Base-by-base conservation (phyloP, 2,113 vertebrate genomes). In the Lampris incognitus region DNA sequence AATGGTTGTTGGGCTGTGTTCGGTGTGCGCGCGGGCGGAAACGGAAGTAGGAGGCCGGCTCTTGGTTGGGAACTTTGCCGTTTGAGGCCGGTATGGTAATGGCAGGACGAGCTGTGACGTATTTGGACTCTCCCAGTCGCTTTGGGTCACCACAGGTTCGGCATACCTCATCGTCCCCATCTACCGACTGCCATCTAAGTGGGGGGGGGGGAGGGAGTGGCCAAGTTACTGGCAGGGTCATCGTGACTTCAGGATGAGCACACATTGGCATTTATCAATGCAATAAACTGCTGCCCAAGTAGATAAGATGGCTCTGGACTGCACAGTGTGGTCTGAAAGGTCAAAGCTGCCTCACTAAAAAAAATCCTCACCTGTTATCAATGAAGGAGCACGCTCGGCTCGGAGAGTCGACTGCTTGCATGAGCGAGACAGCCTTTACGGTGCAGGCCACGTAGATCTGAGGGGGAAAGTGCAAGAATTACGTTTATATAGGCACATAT, bases 381-480 rank as follows among this genome's bases (percentile, higher is more conserved):
- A 83, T 79, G 6, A 90, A 85, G 61, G 92, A 92, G 72, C 93
- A 94, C 11, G 91, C 92, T 60, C 87, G 56, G 79, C 87, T 85
- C 50, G 71, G 42, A 61, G 91, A 65, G 66, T 6, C 54, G n/a
- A 76, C 74, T 0, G 72, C 0, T 59, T 13, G 42, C 0, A 1
- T 36, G 3, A 61, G 61, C 24, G 87, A 88, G 60, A 90, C 71
- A 48, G 89, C 90, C 68, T 80, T 92, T 54, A 92, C 13, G 1
- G 74, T 38, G 67, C 93, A 94, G 46, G 85, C 86, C 67, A 94
- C 86, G 55, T 87, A 92, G 37, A 93, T 66, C 93, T 94, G 66
- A 9, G 49, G 42, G 7, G 56, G 11, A 81, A 5, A 77, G 0
- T 51, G 38, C 36, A 13, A 9, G 7, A 5, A 46, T 46, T 10